Evolutionary conservation across 1,140 invertebrate genomes (phyloP).

Genomic region (Papilio machaon): DNA sequence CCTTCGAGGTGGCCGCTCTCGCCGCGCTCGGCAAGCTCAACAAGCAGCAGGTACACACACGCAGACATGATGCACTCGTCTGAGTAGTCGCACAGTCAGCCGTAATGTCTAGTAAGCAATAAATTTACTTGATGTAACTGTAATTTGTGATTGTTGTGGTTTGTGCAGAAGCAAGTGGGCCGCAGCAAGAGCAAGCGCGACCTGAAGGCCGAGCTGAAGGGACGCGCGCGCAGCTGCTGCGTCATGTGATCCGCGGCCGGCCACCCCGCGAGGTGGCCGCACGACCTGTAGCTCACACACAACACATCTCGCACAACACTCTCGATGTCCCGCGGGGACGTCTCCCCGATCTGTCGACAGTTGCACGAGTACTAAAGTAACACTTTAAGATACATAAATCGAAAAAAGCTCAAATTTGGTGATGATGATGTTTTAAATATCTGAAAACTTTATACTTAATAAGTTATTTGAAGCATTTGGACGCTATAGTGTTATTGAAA

Average conservation of each 20-base stretch:
- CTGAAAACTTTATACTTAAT: slow-evolving; percentile 28
- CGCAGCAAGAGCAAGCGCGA: slow-evolving; percentile 83
- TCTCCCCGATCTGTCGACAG: slow-evolving; percentile 38
- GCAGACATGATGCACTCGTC: no score
- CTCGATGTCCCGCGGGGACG: not conserved
- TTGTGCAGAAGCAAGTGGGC: slow-evolving; percentile 74
- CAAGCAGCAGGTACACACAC: slow-evolving; percentile 78
- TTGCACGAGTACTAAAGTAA: slow-evolving; percentile 36
- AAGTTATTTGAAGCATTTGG: slow-evolving; percentile 26
- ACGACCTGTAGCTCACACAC: slow-evolving; percentile 77
- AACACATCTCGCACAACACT: slow-evolving; percentile 51
- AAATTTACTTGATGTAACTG: not conserved
- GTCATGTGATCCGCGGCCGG: slow-evolving; percentile 83
- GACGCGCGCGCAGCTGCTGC: slow-evolving; percentile 82
- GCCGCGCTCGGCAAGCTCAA: slow-evolving; percentile 85
- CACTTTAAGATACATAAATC: slow-evolving; percentile 10
- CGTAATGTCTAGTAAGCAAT: not conserved
- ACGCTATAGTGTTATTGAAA: slow-evolving; percentile 45
- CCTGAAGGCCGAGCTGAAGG: slow-evolving; percentile 82
- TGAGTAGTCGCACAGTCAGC: not conserved
- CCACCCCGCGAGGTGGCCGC: slow-evolving; percentile 80
- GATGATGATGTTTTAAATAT: slow-evolving; percentile 2
- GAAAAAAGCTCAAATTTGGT: not conserved
- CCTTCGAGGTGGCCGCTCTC: slow-evolving; percentile 85
- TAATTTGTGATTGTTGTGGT: slow-evolving; percentile 21